Evolutionary conservation across 1,140 invertebrate species (phyloP).

Genomic region (Dendroctonus ponderosae): DNA sequence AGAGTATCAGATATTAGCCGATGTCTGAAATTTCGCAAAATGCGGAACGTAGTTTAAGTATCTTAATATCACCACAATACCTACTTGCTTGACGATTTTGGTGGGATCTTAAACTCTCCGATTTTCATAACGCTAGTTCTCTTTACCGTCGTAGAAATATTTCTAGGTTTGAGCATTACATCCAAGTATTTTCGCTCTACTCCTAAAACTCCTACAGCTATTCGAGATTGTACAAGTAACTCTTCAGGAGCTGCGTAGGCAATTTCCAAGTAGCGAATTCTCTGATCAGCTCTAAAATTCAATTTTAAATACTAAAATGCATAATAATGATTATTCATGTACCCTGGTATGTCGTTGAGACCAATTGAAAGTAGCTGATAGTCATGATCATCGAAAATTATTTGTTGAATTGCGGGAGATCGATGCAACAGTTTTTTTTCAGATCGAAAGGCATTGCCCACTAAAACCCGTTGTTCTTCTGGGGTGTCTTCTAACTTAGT

Average conservation of each 20-base stretch:
- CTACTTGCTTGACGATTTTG: conserved; percentile 11
- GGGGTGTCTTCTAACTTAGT: conserved; percentile 40
- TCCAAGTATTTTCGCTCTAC: conserved; percentile 43
- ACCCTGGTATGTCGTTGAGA: conserved; percentile 42
- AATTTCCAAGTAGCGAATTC: conserved; percentile 42
- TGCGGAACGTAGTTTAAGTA: neutral
- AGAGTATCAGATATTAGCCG: conserved; percentile 24
- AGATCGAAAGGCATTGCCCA: conserved; percentile 38
- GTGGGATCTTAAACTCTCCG: conserved; percentile 33
- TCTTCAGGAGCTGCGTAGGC: conserved; percentile 48
- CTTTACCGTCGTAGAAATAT: conserved; percentile 39
- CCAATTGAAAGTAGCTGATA: conserved; percentile 46
- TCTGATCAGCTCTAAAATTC: conserved; percentile 31
- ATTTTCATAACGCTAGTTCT: conserved; percentile 36
- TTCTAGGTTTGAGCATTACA: conserved; percentile 40
- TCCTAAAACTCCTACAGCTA: conserved; percentile 49
- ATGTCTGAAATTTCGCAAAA: conserved; percentile 13
- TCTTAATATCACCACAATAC: conserved; percentile 3
- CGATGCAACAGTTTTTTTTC: conserved; percentile 46
- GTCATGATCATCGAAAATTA: conserved; percentile 45
- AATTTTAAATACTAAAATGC: too few relatives aligned
- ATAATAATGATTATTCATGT: conserved; percentile 8
- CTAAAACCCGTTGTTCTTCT: conserved; percentile 42
- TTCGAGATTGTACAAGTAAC: conserved; percentile 36
- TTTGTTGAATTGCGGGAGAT: conserved; percentile 45